Evolutionary conservation across 2,888 invertebrate genomes (phyloP), one percentile per base, ranked within the genome.

Genomic region (Caenorhabditis doughertyi): DNA sequence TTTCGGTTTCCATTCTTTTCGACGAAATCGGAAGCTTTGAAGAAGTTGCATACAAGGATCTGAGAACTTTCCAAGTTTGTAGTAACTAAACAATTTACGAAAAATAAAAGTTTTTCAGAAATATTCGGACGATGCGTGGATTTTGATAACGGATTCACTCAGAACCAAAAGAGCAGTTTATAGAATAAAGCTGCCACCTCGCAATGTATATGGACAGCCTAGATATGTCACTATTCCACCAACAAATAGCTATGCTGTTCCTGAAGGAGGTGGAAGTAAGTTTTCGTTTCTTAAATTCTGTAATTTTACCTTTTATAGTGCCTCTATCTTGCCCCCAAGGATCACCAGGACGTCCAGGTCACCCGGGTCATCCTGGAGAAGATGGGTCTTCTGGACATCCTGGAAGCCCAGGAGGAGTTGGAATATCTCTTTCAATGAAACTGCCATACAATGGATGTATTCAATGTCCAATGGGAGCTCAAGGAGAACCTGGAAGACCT

Each of bases 361-460:
- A 56, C 42, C 49, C 82, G 3, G 82, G 82, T 8, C 49, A 72
- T n/a, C 67, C 72, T n/a, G 82, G 82, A 5, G 82, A 77, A 47
- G 72, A 67, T 35, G 82, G 82, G 8, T 55, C 35, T 13, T 39
- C 47, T 27, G 82, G 82, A 27, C 44, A 53, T 3, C 72, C 82
- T 0, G 82, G 82, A 32, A 72, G 67, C 29, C 67, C 77, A 2
- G 82, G 82, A 53, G 82, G 67, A 13, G 35, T 27, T 27, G 82
- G 82, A 25, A 53, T 67, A 1, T 60, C 67, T 7, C 72, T 82
- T 11, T 55, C 76, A 5, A 77, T 82, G 67, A 58, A 67, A 18
- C 68, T 72, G 1, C 77, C 77, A 18, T 82, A 82, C 25, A 82
- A 82, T 21, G 82, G 77, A 27, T 82, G 82, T 42, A 82, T 77